A percentile compares a stretch with the other conserved stretches of the same genome.
These are phyloP conservation scores for Meloidogyne hapla DNA, from an alignment of 1,140 invertebrate species.

Conservation along the genomic window DNA sequence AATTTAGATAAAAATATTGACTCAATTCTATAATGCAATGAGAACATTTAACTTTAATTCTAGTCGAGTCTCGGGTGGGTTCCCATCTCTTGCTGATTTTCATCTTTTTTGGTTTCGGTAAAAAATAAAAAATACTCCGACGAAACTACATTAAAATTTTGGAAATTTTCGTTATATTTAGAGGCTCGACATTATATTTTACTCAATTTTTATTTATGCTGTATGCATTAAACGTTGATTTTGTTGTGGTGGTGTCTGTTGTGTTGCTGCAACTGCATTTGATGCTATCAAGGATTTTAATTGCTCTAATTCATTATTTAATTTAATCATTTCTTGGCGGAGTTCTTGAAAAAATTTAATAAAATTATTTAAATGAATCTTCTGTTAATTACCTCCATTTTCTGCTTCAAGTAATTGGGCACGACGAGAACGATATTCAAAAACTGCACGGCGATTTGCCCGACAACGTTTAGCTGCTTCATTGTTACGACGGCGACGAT, in stretches of 20 bases:
- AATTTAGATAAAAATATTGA: too few relatives aligned
- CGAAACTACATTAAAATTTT: too few relatives aligned
- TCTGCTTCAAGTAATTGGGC: slow-evolving; percentile 53
- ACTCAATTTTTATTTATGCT: background rate
- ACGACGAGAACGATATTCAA: slow-evolving; percentile 57
- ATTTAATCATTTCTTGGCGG: slow-evolving; percentile 54
- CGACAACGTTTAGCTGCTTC: slow-evolving; percentile 61
- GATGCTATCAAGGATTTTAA: slow-evolving; percentile 55
- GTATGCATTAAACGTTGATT: slow-evolving; percentile 9
- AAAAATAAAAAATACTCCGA: too few relatives aligned
- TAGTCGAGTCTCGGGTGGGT: too few relatives aligned
- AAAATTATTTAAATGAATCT: background rate
- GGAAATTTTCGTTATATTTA: too few relatives aligned
- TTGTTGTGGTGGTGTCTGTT: slow-evolving; percentile 4
- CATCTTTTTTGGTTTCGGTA: too few relatives aligned
- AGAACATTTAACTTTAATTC: too few relatives aligned
- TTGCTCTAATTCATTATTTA: slow-evolving; percentile 55
- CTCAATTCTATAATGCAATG: too few relatives aligned
- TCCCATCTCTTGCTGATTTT: too few relatives aligned
- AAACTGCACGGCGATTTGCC: slow-evolving; percentile 60
- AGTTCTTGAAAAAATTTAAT: slow-evolving; percentile 32
- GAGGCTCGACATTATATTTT: background rate
- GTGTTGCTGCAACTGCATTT: slow-evolving; percentile 30
- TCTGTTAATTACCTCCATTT: slow-evolving; percentile 40
- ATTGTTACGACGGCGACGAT: slow-evolving; percentile 59